Evolutionary conservation across 1,140 invertebrate species (phyloP).

Genomic region (Meloidogyne chitwoodi): DNA sequence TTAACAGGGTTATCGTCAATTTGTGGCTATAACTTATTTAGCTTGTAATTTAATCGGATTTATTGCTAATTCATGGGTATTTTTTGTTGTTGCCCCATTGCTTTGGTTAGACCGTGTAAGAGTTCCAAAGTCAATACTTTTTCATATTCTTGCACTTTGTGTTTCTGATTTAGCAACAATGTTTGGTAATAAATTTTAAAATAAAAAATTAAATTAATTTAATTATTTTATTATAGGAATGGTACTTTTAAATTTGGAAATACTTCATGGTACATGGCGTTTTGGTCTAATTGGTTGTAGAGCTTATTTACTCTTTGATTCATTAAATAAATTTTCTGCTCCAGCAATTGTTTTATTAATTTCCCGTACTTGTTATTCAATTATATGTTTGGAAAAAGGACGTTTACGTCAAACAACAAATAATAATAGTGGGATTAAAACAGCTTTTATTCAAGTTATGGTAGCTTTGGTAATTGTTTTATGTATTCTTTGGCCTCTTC

Average conservation of each 20-base stretch:
- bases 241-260: slow-evolving; percentile 52
- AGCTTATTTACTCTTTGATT: slow-evolving; percentile 55
- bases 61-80: slow-evolving; percentile 52
- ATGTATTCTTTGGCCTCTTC: slow-evolving; percentile 62
- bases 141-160: slow-evolving; percentile 55
- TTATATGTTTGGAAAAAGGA: slow-evolving; percentile 52
- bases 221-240: slow-evolving; percentile 41
- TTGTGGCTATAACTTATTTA: slow-evolving; percentile 55
- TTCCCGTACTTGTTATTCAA: slow-evolving; percentile 56
- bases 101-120: slow-evolving; percentile 29
- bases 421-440: slow-evolving; percentile 25
- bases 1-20: slow-evolving; percentile 55
- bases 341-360: slow-evolving; percentile 47
- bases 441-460: slow-evolving; percentile 58
- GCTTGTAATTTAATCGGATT: slow-evolving; percentile 54
- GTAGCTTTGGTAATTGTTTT: slow-evolving; percentile 61
- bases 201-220: no score
- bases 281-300: slow-evolving; percentile 46
- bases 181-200: no score
- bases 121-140: slow-evolving; percentile 56
- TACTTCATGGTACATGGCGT: slow-evolving; percentile 53
- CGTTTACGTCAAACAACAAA: slow-evolving; percentile 52
- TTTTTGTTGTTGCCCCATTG: slow-evolving; percentile 53
- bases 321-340: slow-evolving; percentile 52
- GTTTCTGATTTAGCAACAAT: slow-evolving; percentile 56